phyloP scores from a whole-genome alignment of 2,888 invertebrate species.

The Spilarctia lutea region DNA sequence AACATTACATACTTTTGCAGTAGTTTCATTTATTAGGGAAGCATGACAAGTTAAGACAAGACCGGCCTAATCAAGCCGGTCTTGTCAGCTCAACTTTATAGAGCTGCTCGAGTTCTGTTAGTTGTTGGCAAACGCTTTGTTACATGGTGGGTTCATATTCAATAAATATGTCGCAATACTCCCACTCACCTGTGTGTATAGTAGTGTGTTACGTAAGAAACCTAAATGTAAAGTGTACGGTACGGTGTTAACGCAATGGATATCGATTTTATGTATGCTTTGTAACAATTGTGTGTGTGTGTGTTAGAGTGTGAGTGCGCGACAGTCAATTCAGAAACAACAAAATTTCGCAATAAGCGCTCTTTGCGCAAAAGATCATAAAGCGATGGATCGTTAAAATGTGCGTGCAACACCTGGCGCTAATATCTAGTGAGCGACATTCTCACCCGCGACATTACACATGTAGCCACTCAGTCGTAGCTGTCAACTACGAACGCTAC shows the following conservation, averaged over 20 bases:
- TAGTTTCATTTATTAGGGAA: background rate
- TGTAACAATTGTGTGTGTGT: background rate
- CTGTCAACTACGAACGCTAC: slow-evolving; percentile 16
- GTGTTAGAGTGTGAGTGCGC: background rate
- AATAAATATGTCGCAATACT: background rate
- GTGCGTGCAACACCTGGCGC: background rate
- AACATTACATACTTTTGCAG: background rate
- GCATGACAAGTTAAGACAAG: no score
- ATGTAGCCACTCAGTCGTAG: slow-evolving; percentile 5
- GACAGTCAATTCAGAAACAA: background rate
- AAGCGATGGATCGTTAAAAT: slow-evolving; percentile 7
- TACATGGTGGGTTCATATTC: background rate
- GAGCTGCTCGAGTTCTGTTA: background rate
- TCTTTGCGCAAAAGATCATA: slow-evolving; percentile 15
- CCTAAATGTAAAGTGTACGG: background rate
- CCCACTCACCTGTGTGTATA: background rate
- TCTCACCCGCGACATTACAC: background rate
- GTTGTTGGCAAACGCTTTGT: background rate
- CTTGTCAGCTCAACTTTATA: background rate
- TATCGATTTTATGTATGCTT: background rate
- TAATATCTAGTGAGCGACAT: slow-evolving; percentile 4
- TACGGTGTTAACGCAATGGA: background rate
- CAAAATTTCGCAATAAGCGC: background rate
- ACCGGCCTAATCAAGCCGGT: no score
- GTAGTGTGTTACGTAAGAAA: background rate